Conservation (phyloP, 2,113 vertebrate genomes). For the Microcebus ravelobensis region DNA sequence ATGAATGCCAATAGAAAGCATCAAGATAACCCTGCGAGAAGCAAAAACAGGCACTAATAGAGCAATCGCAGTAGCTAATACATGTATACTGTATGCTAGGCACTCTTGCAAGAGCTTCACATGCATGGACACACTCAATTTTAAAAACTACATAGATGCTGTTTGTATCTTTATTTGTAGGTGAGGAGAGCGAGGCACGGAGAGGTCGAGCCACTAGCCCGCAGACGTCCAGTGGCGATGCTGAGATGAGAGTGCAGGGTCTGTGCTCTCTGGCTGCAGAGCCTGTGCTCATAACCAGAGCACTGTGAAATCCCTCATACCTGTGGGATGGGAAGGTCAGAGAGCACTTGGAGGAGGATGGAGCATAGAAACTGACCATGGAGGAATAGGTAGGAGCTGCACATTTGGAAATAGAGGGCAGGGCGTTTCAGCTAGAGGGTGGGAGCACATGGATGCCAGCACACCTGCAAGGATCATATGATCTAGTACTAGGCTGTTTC, state of each 20-base stretch:
- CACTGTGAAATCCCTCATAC: not conserved
- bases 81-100: not conserved
- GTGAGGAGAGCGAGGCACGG: not conserved
- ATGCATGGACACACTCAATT: not conserved
- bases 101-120: not conserved
- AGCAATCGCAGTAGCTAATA: not conserved
- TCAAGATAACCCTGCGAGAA: not conserved
- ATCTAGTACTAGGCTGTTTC: not conserved
- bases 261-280: not conserved
- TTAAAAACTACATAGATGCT: not conserved
- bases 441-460: not conserved
- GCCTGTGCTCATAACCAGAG: not conserved
- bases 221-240: not conserved
- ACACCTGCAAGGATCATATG: not conserved
- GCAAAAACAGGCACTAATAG: not conserved
- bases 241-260: not conserved
- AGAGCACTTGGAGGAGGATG: not conserved
- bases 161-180: not conserved
- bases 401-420: not conserved
- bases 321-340: not conserved
- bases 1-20: not conserved
- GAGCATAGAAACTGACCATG: not conserved
- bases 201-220: not conserved
- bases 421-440: not conserved
- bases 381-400: not conserved